Evolutionary conservation across 2,888 invertebrate genomes (phyloP).

Genomic region (Tetanocera ferruginea): DNA sequence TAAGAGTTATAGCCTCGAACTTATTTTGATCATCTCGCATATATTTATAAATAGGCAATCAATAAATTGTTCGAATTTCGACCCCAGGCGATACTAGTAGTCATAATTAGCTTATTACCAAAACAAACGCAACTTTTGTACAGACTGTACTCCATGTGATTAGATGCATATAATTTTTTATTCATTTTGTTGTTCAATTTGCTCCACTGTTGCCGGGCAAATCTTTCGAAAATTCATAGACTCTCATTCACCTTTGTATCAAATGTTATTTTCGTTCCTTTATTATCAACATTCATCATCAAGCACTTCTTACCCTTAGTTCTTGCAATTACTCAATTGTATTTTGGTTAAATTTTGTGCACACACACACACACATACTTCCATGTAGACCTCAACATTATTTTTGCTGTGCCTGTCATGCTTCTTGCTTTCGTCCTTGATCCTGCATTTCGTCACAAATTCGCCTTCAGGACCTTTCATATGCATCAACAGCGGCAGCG

Average conservation of each 20-base stretch:
- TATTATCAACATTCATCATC: slow-evolving; percentile 31
- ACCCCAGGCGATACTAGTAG: too few relatives aligned
- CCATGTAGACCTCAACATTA: neutral
- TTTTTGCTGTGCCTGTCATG: slow-evolving; percentile 36
- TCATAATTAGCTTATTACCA: too few relatives aligned
- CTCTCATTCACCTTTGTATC: neutral
- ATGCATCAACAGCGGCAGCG: neutral
- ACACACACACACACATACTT: neutral
- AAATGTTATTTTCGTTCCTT: neutral
- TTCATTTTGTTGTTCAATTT: neutral
- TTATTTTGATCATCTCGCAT: too few relatives aligned
- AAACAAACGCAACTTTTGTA: too few relatives aligned
- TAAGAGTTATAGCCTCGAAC: too few relatives aligned
- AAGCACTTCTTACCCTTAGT: slow-evolving; percentile 11
- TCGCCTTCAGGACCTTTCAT: slow-evolving; percentile 27
- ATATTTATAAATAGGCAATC: too few relatives aligned
- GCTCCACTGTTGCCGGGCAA: slow-evolving; percentile 1
- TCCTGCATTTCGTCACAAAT: slow-evolving; percentile 54
- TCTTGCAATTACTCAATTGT: neutral
- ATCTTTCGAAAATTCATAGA: neutral
- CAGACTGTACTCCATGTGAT: too few relatives aligned
- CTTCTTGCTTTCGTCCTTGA: slow-evolving; percentile 59
- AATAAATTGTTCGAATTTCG: too few relatives aligned
- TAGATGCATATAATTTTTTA: too few relatives aligned
- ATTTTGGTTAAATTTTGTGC: neutral